phyloP scores from a whole-genome alignment of 2,888 invertebrate species.

The Microchrysa polita region DNA sequence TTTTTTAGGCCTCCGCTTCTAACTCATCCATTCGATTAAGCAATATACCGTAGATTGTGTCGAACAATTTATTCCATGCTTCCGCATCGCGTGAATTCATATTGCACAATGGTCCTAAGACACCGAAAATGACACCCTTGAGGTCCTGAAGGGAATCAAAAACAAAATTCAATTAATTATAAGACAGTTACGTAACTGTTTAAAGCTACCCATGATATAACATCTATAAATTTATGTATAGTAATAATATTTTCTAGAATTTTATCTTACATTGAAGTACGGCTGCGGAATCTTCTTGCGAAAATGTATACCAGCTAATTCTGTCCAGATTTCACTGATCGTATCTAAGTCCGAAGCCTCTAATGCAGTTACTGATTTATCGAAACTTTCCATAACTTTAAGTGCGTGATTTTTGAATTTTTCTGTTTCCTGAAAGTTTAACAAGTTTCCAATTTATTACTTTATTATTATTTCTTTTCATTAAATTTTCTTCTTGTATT shows the following conservation, averaged over 20 bases:
- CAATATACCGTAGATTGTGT: slow-evolving; percentile 59
- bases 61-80: slow-evolving; percentile 60
- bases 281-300: slow-evolving; percentile 59
- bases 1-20: background rate
- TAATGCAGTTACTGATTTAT: slow-evolving; percentile 60
- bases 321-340: slow-evolving; percentile 58
- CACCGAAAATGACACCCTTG: slow-evolving; percentile 58
- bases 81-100: slow-evolving; percentile 58
- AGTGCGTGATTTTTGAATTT: slow-evolving; percentile 61
- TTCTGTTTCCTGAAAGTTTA: slow-evolving; percentile 57
- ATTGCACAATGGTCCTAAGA: slow-evolving; percentile 59
- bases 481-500: no score
- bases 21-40: slow-evolving; percentile 58
- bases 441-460: no score
- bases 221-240: no score
- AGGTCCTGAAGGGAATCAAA: slow-evolving; percentile 57
- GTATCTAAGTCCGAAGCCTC: slow-evolving; percentile 56
- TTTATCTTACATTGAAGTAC: slow-evolving; percentile 58
- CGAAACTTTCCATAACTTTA: slow-evolving; percentile 60
- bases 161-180: background rate
- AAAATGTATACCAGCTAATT: slow-evolving; percentile 58
- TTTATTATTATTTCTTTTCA: no score
- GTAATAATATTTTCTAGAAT: no score
- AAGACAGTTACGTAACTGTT: background rate
- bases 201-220: no score